Evolutionary conservation across 2,888 invertebrate species (phyloP).

Genomic region (Ischnus inquisitorius): DNA sequence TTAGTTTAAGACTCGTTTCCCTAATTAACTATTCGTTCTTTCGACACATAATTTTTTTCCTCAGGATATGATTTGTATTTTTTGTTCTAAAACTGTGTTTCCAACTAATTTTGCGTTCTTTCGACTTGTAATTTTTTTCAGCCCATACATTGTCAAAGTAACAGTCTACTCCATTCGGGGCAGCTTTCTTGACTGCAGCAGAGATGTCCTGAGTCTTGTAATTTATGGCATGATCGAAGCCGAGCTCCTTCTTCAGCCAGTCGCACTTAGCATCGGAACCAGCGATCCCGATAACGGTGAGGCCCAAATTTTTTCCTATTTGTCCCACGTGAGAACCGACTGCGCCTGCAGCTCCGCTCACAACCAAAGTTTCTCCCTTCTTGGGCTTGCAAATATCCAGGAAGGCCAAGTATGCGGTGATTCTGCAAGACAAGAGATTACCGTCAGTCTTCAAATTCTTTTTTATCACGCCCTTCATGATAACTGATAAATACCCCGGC

Average conservation of each 20-base stretch:
- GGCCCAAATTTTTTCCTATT: constrained; percentile 90
- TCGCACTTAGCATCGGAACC: constrained; percentile 90
- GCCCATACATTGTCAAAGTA: constrained; percentile 92
- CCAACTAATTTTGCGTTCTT: background rate
- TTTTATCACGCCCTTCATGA: background rate
- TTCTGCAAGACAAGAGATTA: constrained; percentile 84
- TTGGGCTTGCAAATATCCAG: constrained; percentile 90
- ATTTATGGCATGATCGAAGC: constrained; percentile 90
- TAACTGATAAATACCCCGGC: constrained; percentile 83
- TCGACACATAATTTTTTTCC: too few relatives aligned
- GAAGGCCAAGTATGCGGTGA: constrained; percentile 92
- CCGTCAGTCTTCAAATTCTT: constrained; percentile 25
- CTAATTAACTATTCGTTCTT: too few relatives aligned
- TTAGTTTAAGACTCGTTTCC: too few relatives aligned
- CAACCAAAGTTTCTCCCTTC: constrained; percentile 90
- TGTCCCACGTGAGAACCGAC: constrained; percentile 93
- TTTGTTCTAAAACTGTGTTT: too few relatives aligned
- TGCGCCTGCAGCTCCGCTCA: constrained; percentile 92
- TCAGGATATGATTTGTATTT: too few relatives aligned
- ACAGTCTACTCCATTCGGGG: constrained; percentile 91
- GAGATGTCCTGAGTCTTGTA: constrained; percentile 89
- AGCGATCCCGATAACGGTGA: constrained; percentile 91
- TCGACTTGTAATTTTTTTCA: background rate
- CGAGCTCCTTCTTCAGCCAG: constrained; percentile 89
- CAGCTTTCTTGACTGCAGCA: constrained; percentile 87